Evolutionary conservation across 2,113 vertebrate species (phyloP), one percentile per base, ranked within the genome.

Genomic region (Maccullochella peelii): DNA sequence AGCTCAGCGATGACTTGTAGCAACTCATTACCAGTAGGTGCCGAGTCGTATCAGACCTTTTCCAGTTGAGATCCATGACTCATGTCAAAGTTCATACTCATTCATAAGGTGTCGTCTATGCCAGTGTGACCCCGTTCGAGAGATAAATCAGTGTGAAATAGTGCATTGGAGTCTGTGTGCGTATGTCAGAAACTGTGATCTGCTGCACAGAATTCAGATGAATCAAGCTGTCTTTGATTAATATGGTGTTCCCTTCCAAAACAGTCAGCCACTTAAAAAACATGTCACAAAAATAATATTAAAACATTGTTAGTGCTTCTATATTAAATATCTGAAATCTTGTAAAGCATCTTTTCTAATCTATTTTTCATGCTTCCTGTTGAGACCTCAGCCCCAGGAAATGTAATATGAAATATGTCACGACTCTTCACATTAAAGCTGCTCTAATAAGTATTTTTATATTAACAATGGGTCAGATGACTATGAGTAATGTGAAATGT

Each of bases 51-150:
- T 91, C 72, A 72, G 44, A 87, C 78, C 81, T 33, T 47, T 49
- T 57, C 66, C 73, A 67, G 67, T 83, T 85, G 85, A 89, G 63
- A 33, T 85, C 76, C 71, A n/a, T 82, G 81, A 81, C 76, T 85
- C 33, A 3, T 66, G 77, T 79, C 86, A 85, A 69, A 85, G 83
- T 83, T 83, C 73, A 76, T 69, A 42, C 55, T 87, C 82, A 81
- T 86, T 91, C 70, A 73, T 40, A 40, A 61, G 80, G 74, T 68
- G 78, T 55, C 54, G 1, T 20, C 27, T 18, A 11, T 38, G 49
- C 68, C 73, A 61, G 71, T 16, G 78, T 70, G 76, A 86, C 70
- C 57, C 65, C 57, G 69, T 70, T 68, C n/a, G 33, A 70, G 73
- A 80, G 70, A 82, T 58, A 80, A 80, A 84, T 72, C 49, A 2